Base-by-base conservation (phyloP, 2,888 invertebrate genomes). In the Pemphredon lugubris region DNA sequence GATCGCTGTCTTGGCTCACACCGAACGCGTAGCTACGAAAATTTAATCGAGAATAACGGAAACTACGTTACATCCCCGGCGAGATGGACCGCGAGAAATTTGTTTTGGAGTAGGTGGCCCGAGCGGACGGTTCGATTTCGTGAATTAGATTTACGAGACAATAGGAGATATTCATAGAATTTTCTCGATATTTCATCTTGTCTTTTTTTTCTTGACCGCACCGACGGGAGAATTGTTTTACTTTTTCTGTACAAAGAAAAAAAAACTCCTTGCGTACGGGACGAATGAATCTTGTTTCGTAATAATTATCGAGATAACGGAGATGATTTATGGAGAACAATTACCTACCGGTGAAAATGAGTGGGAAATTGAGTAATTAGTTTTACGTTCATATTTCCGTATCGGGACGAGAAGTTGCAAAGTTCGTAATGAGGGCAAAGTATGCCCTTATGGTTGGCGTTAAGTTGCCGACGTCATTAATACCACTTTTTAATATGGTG, bases 141-240 rank as follows among this genome's bases (percentile, higher is more conserved):
- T 32, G 44, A 61, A 70, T 70, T 50, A 26, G 34, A 50, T 70
- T 70, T 60, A 26, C 60, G 14, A 14, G 32, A 40, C 50, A 48
- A 40, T 47, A 51, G 48, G 20, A 55, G 42, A 50, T 45, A 67
- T 67, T 58, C 69, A 70, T 67, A 58, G 47, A 47, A 44, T 51
- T 60, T 55, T 42, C 7, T 42, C 45, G 39, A 70, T 61, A 50
- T 67, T 48, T 67, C 32, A 67, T 67, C 60, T 55, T 42, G 42
- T 60, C 68, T 67, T 55, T 51, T 45, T 32, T 54, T 60, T 59
- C n/a, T 54, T 58, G 70, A 39, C 48, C 14, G 50, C 51, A 45
- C 51, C 48, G 26, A 13, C 50, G 60, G 44, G 39, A 57, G 34
- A 37, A 68, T 60, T 55, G 58, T 39, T 48, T 60, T 67, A 34